Conservation (phyloP, 2,113 vertebrate genomes). For the Urocitellus parryii region DNA sequence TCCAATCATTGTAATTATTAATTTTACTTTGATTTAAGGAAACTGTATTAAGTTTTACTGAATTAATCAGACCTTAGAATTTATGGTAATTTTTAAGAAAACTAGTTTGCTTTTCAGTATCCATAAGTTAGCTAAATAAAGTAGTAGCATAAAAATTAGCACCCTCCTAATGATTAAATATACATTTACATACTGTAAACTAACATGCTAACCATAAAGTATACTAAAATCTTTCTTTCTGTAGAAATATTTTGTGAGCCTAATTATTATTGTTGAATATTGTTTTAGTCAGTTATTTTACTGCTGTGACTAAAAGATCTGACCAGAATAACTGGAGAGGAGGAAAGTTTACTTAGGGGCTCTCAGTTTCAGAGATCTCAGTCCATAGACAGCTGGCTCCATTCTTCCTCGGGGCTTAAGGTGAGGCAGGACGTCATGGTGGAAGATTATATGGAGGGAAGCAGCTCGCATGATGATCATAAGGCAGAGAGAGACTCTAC, state of each 20-base stretch:
- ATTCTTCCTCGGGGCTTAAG: no score
- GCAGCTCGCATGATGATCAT: no score
- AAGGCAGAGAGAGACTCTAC: no score
- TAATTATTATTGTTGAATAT: background rate
- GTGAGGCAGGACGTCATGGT: no score
- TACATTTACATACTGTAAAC: background rate
- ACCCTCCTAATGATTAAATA: slow-evolving; percentile 31
- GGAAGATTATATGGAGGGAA: no score
- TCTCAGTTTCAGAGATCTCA: no score
- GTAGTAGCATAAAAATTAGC: slow-evolving; percentile 26
- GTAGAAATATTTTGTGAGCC: slow-evolving; percentile 16
- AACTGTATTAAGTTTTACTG: background rate
- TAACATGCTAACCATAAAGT: slow-evolving; percentile 22
- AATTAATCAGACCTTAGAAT: slow-evolving; percentile 54
- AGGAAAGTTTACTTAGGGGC: no score
- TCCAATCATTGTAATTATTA: background rate
- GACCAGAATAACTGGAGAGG: no score
- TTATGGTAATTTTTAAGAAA: slow-evolving; percentile 29
- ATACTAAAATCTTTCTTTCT: slow-evolving; percentile 11
- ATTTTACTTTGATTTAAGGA: slow-evolving; percentile 37
- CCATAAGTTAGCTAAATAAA: slow-evolving; percentile 41
- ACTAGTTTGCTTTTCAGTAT: background rate
- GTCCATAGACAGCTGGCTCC: no score
- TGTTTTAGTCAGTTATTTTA: no score
- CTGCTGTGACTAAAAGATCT: no score